phyloP scores from a whole-genome alignment of 1,140 invertebrate genomes.

The Orchestia grillus region DNA sequence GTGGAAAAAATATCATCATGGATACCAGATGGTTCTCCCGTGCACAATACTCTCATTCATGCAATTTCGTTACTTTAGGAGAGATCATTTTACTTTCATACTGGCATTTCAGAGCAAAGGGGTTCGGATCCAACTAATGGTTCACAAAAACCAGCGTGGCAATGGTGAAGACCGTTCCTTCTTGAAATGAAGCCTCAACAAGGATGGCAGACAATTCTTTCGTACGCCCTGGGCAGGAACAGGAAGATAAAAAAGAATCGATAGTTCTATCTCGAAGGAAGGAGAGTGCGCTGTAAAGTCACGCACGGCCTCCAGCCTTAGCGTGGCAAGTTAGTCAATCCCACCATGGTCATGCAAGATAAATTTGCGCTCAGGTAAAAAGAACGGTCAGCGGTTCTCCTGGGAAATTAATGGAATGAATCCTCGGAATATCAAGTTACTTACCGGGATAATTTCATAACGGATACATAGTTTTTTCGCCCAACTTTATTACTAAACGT shows the following conservation, averaged over 20 bases:
- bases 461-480: not conserved
- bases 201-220: not conserved
- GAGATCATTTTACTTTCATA: not conserved
- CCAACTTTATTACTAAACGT: not conserved
- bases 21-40: not conserved
- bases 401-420: not conserved
- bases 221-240: not conserved
- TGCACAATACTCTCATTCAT: not conserved
- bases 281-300: not conserved
- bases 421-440: not conserved
- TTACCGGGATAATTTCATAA: not conserved
- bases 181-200: not conserved
- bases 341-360: not conserved
- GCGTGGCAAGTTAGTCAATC: not conserved
- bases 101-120: not conserved
- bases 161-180: not conserved
- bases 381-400: not conserved
- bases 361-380: not conserved
- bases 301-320: not conserved
- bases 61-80: not conserved
- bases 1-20: not conserved
- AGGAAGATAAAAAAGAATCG: not conserved
- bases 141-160: not conserved
- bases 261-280: not conserved
- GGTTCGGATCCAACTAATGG: not conserved